Percentiles rank a stretch among this genome's conserved stretches.
Evolutionary conservation across 2,797 vertebrate genomes (phyloP).

Genomic region (Mycteria americana): DNA sequence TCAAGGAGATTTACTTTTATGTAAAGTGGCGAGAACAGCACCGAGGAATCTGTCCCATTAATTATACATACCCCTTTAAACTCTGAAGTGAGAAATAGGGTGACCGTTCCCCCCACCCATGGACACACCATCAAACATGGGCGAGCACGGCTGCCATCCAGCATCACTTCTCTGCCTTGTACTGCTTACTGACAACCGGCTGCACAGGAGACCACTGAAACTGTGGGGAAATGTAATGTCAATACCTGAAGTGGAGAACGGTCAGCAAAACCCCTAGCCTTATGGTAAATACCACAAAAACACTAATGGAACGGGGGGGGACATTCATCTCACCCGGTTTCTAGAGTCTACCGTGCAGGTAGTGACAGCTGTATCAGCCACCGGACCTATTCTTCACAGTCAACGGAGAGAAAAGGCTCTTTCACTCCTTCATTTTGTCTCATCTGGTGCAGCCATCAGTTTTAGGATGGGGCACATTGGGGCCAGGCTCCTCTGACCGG

Average conservation of each 20-base stretch:
- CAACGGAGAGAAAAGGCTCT: neutral
- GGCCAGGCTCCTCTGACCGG: neutral
- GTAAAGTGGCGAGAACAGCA: neutral
- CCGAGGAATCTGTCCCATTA: neutral
- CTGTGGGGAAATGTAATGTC: fast-evolving
- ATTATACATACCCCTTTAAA: neutral
- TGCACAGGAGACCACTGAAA: neutral
- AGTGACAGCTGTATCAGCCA: neutral
- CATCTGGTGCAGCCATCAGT: neutral
- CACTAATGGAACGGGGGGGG: too few relatives aligned
- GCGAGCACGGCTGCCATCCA: neutral
- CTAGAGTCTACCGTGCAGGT: neutral
- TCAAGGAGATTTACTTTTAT: neutral
- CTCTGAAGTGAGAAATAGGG: neutral
- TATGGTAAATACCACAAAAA: neutral
- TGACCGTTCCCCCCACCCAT: neutral
- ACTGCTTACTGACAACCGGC: neutral
- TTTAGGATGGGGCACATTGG: neutral
- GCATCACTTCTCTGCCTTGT: neutral
- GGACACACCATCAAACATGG: neutral
- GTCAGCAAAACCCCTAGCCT: neutral
- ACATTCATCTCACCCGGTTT: neutral
- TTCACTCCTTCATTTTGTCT: neutral
- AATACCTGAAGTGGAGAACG: fast-evolving
- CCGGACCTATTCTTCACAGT: neutral